These are phyloP conservation scores for Spheniscus humboldti DNA, from an alignment of 2,797 vertebrate species.

Conservation along the genomic window DNA sequence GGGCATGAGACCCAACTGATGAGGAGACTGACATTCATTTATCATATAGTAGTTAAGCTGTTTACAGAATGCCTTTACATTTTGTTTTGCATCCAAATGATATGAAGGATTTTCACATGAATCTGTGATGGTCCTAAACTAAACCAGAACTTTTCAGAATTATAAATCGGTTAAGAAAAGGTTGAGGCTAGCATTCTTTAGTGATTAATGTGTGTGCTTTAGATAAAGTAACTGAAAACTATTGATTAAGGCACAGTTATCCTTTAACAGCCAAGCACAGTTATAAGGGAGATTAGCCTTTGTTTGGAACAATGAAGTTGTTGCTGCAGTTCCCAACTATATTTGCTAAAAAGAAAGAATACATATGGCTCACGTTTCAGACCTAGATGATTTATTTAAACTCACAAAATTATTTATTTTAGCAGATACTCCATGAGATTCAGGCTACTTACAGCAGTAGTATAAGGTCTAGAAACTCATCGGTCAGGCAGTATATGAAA, in stretches of 20 bases:
- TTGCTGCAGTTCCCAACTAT: not conserved
- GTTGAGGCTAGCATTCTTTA: not conserved
- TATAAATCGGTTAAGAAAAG: not conserved
- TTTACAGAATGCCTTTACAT: not conserved
- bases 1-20: not conserved
- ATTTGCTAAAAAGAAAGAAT: not conserved
- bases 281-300: not conserved
- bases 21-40: not conserved
- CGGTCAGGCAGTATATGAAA: not conserved
- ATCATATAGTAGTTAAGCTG: not conserved
- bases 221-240: slow-evolving; percentile 2
- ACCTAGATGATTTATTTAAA: not conserved
- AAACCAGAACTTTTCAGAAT: not conserved
- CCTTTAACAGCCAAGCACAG: not conserved
- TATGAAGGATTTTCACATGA: not conserved
- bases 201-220: not conserved
- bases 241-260: slow-evolving; percentile 7
- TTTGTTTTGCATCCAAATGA: not conserved
- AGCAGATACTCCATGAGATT: not conserved
- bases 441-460: accelerated
- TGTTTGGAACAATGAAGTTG: not conserved
- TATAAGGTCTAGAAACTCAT: not conserved
- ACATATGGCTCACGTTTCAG: not conserved
- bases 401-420: not conserved
- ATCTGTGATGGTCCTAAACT: not conserved